A percentile compares a stretch with the other conserved stretches of the same genome.
phyloP scores from a whole-genome alignment of 1,140 invertebrate species.

The Pseudomyrmex sp. region DNA sequence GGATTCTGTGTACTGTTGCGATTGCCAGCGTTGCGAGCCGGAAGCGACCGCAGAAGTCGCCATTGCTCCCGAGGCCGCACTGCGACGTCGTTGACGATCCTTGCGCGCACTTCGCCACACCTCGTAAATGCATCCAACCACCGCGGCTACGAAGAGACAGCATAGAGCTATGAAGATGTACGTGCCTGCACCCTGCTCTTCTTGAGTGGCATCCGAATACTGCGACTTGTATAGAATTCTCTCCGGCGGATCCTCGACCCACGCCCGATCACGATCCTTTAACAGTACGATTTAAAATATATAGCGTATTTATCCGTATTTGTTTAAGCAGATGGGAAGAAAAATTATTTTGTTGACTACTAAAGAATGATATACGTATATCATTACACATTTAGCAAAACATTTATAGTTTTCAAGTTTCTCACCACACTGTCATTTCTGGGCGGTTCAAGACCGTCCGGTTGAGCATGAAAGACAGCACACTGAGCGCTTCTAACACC shows the following conservation, averaged over 20 bases:
- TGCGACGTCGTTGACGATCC: conserved; percentile 84
- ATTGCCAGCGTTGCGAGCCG: conserved; percentile 81
- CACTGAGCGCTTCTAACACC: conserved; percentile 94
- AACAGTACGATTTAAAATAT: conserved; percentile 1
- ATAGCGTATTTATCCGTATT: too few relatives aligned
- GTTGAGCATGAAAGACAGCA: conserved; percentile 89
- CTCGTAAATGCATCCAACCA: conserved; percentile 88
- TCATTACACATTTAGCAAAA: background rate
- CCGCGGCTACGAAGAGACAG: conserved; percentile 88
- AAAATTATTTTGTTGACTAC: too few relatives aligned
- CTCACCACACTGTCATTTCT: conserved; percentile 89
- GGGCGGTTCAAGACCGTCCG: conserved; percentile 86
- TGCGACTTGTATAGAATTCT: conserved; percentile 90
- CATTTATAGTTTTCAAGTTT: conserved; percentile 5
- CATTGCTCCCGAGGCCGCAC: conserved; percentile 72
- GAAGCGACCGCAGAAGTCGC: conserved; percentile 68
- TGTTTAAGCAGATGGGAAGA: too few relatives aligned
- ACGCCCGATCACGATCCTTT: conserved; percentile 90
- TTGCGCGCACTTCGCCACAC: conserved; percentile 86
- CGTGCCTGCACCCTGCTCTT: conserved; percentile 91
- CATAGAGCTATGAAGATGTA: conserved; percentile 90
- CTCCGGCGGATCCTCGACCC: conserved; percentile 92
- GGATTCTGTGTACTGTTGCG: conserved; percentile 76
- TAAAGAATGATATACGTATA: background rate
- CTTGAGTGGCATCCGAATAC: conserved; percentile 89